These are phyloP conservation scores for Ranitomeya variabilis DNA, from an alignment of 2,113 vertebrate genomes.

Conservation along the genomic window DNA sequence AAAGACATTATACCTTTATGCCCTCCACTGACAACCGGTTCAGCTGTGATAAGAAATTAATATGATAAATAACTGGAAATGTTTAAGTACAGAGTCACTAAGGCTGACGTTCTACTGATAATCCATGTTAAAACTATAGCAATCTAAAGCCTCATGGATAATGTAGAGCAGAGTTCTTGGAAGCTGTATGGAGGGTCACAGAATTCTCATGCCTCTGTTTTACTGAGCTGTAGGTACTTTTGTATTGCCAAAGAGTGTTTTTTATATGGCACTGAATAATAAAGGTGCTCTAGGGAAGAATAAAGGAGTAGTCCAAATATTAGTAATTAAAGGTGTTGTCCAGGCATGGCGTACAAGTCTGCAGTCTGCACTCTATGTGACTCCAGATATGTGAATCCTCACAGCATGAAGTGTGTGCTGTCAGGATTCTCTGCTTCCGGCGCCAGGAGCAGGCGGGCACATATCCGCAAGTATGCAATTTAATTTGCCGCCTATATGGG, in stretches of 20 bases:
- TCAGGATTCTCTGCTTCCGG: too few relatives aligned
- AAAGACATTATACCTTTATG: background rate
- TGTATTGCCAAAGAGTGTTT: background rate
- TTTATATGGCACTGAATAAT: background rate
- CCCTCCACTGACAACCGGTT: constrained; percentile 11
- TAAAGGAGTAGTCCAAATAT: background rate
- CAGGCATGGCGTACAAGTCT: too few relatives aligned
- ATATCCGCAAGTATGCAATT: too few relatives aligned
- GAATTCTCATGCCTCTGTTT: background rate
- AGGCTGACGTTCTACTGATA: background rate
- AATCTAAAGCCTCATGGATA: background rate
- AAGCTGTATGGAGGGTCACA: background rate
- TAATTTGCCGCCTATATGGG: too few relatives aligned
- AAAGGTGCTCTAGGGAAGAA: background rate
- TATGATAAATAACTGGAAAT: background rate
- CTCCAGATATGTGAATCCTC: too few relatives aligned
- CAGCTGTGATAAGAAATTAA: constrained; percentile 3
- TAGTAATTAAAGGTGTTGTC: too few relatives aligned
- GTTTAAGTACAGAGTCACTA: background rate
- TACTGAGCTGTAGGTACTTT: background rate
- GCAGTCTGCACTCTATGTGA: too few relatives aligned
- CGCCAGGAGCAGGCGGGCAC: too few relatives aligned
- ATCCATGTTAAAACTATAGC: background rate
- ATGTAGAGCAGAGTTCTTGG: background rate
- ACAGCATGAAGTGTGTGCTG: too few relatives aligned